Evolutionary conservation across 2,888 invertebrate genomes (phyloP).

Genomic region (Mylabris sibirica): DNA sequence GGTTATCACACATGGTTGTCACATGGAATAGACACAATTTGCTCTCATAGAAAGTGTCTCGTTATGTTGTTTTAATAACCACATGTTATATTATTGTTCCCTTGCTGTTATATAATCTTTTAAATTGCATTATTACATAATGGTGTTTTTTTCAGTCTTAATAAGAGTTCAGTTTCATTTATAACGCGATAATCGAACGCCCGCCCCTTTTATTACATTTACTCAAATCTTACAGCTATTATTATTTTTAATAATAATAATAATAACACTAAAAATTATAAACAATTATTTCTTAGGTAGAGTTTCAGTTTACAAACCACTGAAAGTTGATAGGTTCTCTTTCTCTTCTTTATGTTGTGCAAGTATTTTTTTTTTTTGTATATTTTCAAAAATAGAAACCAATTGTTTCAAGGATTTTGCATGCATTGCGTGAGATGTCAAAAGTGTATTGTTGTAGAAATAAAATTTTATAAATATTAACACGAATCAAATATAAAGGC

Average conservation of each 20-base stretch:
- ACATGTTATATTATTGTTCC: conserved; percentile 1
- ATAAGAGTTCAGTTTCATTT: background rate
- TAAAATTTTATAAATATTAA: no score
- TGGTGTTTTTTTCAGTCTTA: background rate
- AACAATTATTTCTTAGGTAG: background rate
- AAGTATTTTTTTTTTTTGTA: background rate
- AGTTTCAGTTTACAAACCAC: background rate
- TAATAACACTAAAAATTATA: background rate
- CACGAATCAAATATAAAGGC: background rate
- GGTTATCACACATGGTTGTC: background rate
- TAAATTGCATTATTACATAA: background rate
- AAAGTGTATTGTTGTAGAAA: background rate
- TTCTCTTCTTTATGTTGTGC: background rate
- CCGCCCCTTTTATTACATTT: background rate
- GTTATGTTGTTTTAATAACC: conserved; percentile 1
- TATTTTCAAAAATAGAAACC: background rate
- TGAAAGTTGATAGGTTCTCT: background rate
- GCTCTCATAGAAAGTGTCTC: background rate
- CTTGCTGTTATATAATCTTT: conserved; percentile 2
- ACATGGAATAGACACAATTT: background rate
- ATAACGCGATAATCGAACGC: background rate
- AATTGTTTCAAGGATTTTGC: background rate
- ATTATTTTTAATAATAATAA: no score
- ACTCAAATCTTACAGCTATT: background rate
- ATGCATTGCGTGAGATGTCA: conserved; percentile 4